phyloP scores from a whole-genome alignment of 2,797 vertebrate species.

The Oreochromis grahami region DNA sequence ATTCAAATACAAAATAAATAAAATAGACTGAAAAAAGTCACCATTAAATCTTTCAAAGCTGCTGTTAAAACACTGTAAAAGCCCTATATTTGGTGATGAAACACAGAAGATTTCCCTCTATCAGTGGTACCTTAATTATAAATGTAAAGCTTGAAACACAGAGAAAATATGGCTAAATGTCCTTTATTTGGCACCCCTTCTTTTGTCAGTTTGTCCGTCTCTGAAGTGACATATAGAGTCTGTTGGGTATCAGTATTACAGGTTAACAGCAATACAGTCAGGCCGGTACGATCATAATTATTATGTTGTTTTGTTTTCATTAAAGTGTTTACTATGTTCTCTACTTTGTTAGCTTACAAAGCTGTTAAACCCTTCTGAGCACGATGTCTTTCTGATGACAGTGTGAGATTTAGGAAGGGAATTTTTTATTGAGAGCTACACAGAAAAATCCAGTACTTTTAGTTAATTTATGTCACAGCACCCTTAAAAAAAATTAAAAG shows the following conservation, averaged over 20 bases:
- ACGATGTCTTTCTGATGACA: neutral
- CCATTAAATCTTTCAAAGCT: neutral
- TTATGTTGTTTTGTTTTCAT: neutral
- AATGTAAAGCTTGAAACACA: neutral
- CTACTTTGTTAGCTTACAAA: neutral
- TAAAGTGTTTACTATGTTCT: neutral
- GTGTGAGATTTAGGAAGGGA: neutral
- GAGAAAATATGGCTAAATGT: neutral
- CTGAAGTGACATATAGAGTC: neutral
- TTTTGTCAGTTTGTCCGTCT: neutral
- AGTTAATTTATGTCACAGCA: neutral
- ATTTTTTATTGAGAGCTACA: neutral
- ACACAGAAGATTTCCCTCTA: neutral
- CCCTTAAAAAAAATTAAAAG: no score
- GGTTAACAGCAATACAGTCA: neutral
- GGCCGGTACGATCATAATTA: neutral
- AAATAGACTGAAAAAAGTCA: neutral
- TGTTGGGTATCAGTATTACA: neutral
- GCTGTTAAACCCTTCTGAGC: neutral
- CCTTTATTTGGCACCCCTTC: neutral
- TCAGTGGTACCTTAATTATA: neutral
- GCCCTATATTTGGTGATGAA: neutral
- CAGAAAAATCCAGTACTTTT: neutral
- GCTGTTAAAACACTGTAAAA: neutral
- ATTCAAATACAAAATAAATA: neutral